A percentile compares a stretch with the other conserved stretches of the same genome.
phyloP scores from a whole-genome alignment of 2,797 vertebrate species.

The Mus spretus region DNA sequence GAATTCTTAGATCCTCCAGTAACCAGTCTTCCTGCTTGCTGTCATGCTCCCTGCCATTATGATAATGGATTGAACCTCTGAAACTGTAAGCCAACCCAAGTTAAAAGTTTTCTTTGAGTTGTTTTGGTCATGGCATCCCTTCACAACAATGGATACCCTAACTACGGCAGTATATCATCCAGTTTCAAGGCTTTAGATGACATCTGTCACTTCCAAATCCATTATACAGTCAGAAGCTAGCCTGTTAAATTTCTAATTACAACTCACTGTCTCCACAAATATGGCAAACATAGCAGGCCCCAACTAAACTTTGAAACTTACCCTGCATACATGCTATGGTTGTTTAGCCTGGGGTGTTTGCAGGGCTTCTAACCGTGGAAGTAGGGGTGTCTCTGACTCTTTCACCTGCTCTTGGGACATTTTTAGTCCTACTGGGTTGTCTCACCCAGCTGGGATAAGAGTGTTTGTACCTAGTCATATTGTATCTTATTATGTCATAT shows the following conservation, averaged over 20 bases:
- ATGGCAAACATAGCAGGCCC: not conserved
- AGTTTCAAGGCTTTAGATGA: not conserved
- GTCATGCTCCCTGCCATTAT: not conserved
- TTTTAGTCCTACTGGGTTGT: not conserved
- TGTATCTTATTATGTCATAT: not conserved
- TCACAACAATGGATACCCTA: not conserved
- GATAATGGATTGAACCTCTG: not conserved
- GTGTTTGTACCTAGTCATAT: not conserved
- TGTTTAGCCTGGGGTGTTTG: not conserved
- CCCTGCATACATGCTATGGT: not conserved
- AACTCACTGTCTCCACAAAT: not conserved
- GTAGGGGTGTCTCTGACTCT: not conserved
- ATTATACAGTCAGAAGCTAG: not conserved
- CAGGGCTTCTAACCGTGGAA: not conserved
- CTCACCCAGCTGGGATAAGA: not conserved
- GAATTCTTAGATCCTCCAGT: not conserved
- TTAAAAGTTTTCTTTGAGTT: not conserved
- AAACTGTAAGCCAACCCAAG: not conserved
- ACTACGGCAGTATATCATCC: not conserved
- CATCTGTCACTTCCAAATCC: not conserved
- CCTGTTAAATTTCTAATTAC: not conserved
- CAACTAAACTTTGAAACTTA: not conserved
- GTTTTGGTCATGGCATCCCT: not conserved
- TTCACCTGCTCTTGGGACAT: not conserved
- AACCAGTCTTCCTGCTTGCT: not conserved